Evolutionary conservation across 2,797 vertebrate species (phyloP).

Genomic region (Tapirus indicus): DNA sequence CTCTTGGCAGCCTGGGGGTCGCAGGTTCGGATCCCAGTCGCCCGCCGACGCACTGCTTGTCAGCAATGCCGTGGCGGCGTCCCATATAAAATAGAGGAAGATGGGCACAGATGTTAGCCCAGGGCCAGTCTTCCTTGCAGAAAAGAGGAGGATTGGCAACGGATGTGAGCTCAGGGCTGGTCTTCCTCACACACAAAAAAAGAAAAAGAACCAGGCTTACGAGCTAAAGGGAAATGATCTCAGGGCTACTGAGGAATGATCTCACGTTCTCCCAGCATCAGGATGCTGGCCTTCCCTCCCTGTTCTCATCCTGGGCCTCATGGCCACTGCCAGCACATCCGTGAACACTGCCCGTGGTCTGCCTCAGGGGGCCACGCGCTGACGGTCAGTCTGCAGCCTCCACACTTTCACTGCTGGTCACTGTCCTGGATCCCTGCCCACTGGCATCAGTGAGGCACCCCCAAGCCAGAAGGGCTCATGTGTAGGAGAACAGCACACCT

Average conservation of each 20-base stretch:
- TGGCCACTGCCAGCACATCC: fast-evolving
- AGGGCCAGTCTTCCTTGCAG: too few relatives aligned
- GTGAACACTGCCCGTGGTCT: background rate
- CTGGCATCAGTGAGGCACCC: background rate
- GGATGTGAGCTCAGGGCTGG: too few relatives aligned
- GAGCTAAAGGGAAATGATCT: background rate
- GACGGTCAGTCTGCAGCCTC: background rate
- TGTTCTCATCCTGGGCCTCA: background rate
- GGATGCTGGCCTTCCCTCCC: too few relatives aligned
- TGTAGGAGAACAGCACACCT: fast-evolving
- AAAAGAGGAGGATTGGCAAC: too few relatives aligned
- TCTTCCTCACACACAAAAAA: too few relatives aligned
- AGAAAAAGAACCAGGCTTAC: background rate
- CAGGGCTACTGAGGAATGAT: background rate
- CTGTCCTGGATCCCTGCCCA: background rate
- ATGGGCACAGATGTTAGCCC: too few relatives aligned
- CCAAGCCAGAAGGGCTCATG: background rate
- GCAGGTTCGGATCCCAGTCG: too few relatives aligned
- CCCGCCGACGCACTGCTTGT: too few relatives aligned
- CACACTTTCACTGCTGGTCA: background rate
- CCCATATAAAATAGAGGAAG: too few relatives aligned
- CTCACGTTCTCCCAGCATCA: background rate
- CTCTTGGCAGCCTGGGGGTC: too few relatives aligned
- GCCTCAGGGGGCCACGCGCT: too few relatives aligned
- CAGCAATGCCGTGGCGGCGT: too few relatives aligned